These are phyloP conservation scores for Dioctria linearis DNA, from an alignment of 2,888 invertebrate species.

Conservation along the genomic window DNA sequence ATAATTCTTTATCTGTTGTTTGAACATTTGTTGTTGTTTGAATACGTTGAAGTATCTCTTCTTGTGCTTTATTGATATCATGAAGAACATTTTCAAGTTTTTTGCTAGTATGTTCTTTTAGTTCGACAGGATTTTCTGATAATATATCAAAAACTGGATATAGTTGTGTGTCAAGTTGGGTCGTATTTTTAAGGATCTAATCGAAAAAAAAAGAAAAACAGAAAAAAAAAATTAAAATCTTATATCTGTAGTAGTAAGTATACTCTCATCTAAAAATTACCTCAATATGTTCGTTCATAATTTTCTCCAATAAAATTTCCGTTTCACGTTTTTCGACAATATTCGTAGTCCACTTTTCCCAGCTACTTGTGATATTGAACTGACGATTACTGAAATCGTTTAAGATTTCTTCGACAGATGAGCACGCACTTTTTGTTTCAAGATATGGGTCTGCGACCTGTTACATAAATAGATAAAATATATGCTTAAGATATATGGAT, in stretches of 20 bases:
- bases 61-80: conserved; percentile 77
- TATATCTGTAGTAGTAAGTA: neutral
- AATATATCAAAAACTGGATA: conserved; percentile 82
- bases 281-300: conserved; percentile 78
- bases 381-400: conserved; percentile 79
- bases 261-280: conserved; percentile 70
- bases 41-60: conserved; percentile 79
- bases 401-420: conserved; percentile 79
- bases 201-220: conserved; percentile 13
- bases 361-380: conserved; percentile 77
- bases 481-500: conserved; percentile 29
- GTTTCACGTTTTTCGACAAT: conserved; percentile 75
- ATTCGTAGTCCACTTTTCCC: conserved; percentile 81
- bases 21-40: conserved; percentile 78
- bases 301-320: conserved; percentile 72
- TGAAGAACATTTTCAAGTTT: conserved; percentile 74
- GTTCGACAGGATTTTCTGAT: conserved; percentile 74
- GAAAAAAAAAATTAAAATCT: neutral
- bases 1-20: conserved; percentile 73
- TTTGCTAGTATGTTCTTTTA: conserved; percentile 74
- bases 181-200: conserved; percentile 73
- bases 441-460: conserved; percentile 80
- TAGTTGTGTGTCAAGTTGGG: conserved; percentile 80
- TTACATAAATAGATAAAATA: conserved; percentile 66
- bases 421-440: conserved; percentile 77